Conservation (phyloP, 2,113 vertebrate species). For the Macaca nemestrina region DNA sequence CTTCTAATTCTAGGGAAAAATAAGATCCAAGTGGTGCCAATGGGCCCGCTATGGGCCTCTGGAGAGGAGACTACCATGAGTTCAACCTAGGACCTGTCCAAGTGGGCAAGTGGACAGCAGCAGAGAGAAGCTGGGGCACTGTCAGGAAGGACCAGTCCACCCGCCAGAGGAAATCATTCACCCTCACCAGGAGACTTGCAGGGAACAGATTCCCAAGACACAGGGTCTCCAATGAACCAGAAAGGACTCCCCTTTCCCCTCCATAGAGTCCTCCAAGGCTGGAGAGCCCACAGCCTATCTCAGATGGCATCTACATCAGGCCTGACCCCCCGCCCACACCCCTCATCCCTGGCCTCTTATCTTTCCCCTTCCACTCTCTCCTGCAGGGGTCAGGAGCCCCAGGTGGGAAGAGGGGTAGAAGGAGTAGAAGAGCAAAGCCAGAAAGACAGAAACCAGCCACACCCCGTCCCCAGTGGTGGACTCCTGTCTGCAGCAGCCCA, state of each 20-base stretch:
- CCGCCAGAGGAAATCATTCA: not conserved
- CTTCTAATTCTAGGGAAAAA: not conserved
- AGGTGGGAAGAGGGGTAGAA: not conserved
- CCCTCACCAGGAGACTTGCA: not conserved
- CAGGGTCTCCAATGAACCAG: not conserved
- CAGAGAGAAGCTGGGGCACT: not conserved
- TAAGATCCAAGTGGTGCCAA: not conserved
- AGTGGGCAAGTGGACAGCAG: not conserved
- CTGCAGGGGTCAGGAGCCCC: not conserved
- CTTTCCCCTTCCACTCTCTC: not conserved
- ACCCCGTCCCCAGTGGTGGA: rapidly evolving
- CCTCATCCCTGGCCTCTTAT: not conserved
- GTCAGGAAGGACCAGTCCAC: not conserved
- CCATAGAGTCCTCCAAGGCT: not conserved
- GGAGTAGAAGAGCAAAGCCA: not conserved
- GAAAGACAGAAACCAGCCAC: not conserved
- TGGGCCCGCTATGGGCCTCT: rapidly evolving
- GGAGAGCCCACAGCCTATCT: not conserved
- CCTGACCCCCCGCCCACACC: not conserved
- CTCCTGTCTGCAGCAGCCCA: too few species aligned
- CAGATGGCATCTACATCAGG: not conserved
- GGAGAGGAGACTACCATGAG: not conserved
- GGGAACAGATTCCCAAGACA: not conserved
- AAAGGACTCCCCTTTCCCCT: not conserved
- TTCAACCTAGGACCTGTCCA: not conserved